Conservation (phyloP, 2,888 invertebrate genomes). For the Melanargia galathea region DNA sequence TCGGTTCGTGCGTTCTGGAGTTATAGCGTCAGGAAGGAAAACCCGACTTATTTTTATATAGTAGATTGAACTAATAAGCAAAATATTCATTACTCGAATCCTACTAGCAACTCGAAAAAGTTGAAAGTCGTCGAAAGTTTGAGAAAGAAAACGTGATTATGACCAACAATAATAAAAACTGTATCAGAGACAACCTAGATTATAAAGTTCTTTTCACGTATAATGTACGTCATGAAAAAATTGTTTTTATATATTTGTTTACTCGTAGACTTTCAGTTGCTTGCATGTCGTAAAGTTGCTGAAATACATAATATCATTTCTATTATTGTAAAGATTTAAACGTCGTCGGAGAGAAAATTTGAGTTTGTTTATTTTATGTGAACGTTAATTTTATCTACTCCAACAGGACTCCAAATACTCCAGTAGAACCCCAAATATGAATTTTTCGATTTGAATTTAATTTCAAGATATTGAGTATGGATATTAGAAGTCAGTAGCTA, state of each 20-base stretch:
- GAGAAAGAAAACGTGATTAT: constrained; percentile 18
- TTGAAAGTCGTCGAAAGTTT: not conserved
- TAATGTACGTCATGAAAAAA: constrained; percentile 23
- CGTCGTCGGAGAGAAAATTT: not conserved
- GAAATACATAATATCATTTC: constrained; percentile 10
- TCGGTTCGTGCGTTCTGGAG: no score
- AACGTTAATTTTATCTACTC: not conserved
- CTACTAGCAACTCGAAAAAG: not conserved
- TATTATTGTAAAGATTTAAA: constrained; percentile 12
- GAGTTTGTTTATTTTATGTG: not conserved
- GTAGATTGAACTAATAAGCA: no score
- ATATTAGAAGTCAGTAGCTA: no score
- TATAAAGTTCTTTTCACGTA: constrained; percentile 25
- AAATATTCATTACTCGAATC: not conserved
- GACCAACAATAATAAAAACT: constrained; percentile 14
- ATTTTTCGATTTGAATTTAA: no score
- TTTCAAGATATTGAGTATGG: no score
- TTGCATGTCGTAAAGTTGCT: constrained; percentile 11
- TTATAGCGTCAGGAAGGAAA: no score
- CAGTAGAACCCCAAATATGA: not conserved
- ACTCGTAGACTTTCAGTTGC: constrained; percentile 11
- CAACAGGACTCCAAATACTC: not conserved
- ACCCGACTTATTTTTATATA: no score
- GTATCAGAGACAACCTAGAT: constrained; percentile 29
- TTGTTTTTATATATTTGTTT: constrained; percentile 28